Conservation (phyloP, 2,888 invertebrate species). For the Griposia aprilina region DNA sequence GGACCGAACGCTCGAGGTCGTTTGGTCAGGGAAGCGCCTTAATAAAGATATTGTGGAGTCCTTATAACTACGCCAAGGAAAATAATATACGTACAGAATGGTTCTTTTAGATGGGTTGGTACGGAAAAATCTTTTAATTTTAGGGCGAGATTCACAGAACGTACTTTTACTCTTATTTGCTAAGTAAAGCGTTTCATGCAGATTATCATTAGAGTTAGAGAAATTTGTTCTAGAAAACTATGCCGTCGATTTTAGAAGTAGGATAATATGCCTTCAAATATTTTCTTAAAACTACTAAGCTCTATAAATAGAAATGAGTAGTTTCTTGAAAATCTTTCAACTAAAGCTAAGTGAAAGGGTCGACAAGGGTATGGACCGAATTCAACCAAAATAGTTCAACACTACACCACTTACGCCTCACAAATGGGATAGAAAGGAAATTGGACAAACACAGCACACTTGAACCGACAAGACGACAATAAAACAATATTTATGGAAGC, state of each 20-base stretch:
- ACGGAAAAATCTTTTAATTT: background rate
- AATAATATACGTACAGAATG: background rate
- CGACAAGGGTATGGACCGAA: background rate
- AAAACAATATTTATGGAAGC: constrained; percentile 54
- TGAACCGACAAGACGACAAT: constrained; percentile 28
- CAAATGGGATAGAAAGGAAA: constrained; percentile 49
- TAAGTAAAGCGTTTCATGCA: background rate
- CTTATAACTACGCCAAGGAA: background rate
- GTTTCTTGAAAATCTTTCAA: no score
- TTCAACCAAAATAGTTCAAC: background rate
- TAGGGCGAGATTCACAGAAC: background rate
- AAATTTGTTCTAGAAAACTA: background rate
- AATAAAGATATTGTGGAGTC: background rate
- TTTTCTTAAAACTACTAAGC: background rate
- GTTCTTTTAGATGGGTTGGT: background rate
- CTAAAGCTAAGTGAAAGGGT: background rate
- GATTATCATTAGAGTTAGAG: background rate
- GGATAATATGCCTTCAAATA: background rate
- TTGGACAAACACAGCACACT: constrained; percentile 29
- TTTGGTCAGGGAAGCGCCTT: no score
- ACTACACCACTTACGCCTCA: background rate
- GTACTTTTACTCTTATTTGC: background rate
- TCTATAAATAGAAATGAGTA: background rate
- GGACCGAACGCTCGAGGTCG: no score
- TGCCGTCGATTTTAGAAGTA: background rate